Conservation (phyloP, 2,797 vertebrate species). For the Halcyon badia region DNA sequence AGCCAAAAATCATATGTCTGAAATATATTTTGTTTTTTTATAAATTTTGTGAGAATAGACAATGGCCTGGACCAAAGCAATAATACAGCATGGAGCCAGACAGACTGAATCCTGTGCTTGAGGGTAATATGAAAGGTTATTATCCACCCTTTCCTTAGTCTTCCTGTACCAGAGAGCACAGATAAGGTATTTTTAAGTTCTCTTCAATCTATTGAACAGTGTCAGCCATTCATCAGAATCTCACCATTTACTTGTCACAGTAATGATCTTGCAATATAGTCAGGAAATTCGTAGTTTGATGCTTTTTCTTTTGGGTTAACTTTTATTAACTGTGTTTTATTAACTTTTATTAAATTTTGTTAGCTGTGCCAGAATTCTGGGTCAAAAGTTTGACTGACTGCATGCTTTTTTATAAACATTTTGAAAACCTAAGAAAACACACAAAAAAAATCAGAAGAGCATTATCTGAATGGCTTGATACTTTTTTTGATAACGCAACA, state of each 20-base stretch:
- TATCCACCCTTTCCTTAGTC: conserved; percentile 50
- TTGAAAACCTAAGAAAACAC: background rate
- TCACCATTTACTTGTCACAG: conserved; percentile 51
- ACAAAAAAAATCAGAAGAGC: background rate
- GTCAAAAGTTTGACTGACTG: conserved; percentile 54
- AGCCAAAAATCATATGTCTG: background rate
- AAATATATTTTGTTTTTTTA: background rate
- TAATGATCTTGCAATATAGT: conserved; percentile 24
- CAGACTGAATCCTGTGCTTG: conserved; percentile 47
- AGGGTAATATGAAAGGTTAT: conserved; percentile 42
- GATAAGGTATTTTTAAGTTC: conserved; percentile 8
- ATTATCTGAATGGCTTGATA: conserved; percentile 11
- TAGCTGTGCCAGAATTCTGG: background rate
- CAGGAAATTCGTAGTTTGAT: conserved; percentile 27
- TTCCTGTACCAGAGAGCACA: conserved; percentile 15
- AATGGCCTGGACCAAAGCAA: conserved; percentile 25
- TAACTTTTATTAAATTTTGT: conserved; percentile 48
- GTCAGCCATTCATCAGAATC: conserved; percentile 34
- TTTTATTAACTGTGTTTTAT: conserved; percentile 43
- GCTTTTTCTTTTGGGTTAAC: conserved; percentile 35
- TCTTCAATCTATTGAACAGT: conserved; percentile 17
- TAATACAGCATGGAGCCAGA: conserved; percentile 37
- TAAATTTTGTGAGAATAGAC: background rate
- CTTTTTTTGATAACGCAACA: background rate
- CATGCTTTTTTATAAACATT: background rate